Evolutionary conservation across 2,888 invertebrate genomes (phyloP).

Genomic region (Aporophyla nigra): DNA sequence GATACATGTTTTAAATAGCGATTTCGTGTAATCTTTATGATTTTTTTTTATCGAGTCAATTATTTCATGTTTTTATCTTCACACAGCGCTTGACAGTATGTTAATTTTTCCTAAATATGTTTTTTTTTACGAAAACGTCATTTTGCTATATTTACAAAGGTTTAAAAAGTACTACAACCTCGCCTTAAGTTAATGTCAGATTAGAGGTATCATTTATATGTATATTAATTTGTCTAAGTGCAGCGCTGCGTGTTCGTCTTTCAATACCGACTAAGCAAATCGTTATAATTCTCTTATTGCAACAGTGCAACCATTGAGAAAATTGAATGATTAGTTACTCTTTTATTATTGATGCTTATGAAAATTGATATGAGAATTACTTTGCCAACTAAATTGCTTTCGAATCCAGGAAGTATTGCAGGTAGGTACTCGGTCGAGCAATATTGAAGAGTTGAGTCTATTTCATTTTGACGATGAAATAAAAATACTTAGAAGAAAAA

Average conservation of each 20-base stretch:
- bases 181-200: conserved; percentile 26
- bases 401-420: neutral
- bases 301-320: neutral
- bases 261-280: neutral
- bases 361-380: conserved; percentile 14
- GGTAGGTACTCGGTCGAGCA: neutral
- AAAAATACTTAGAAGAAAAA: too few relatives aligned
- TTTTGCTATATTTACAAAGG: too few relatives aligned
- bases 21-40: too few relatives aligned
- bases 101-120: too few relatives aligned
- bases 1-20: too few relatives aligned
- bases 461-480: neutral
- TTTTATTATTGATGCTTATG: conserved; percentile 16
- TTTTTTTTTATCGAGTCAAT: too few relatives aligned
- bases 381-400: conserved; percentile 3
- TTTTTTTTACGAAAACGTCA: too few relatives aligned
- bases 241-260: neutral
- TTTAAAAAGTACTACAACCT: too few relatives aligned
- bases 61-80: too few relatives aligned
- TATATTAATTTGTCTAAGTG: neutral
- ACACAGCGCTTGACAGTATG: too few relatives aligned
- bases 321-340: neutral
- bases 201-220: neutral
- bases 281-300: neutral
- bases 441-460: neutral